phyloP scores from a whole-genome alignment of 2,113 vertebrate species.

The Alethe diademata region DNA sequence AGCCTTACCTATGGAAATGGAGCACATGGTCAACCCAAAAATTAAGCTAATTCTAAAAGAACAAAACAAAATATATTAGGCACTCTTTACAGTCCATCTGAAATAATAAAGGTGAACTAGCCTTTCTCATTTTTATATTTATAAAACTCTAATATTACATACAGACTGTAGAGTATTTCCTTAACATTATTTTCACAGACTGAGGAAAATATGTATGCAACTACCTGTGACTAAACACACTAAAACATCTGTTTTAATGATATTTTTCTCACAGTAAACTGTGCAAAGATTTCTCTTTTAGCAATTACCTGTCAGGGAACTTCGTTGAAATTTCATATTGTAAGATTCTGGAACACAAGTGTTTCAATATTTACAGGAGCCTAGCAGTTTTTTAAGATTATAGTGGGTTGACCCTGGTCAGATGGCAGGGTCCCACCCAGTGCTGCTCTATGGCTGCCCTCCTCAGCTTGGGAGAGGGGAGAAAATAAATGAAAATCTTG shows the following conservation, averaged over 20 bases:
- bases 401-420: background rate
- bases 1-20: background rate
- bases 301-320: background rate
- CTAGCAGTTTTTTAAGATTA: background rate
- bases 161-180: background rate
- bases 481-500: background rate
- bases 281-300: background rate
- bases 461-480: background rate
- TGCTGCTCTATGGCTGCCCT: background rate
- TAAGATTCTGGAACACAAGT: background rate
- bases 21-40: background rate
- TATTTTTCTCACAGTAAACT: background rate
- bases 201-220: background rate
- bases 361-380: background rate
- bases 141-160: background rate
- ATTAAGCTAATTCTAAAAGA: background rate
- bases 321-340: background rate
- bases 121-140: background rate
- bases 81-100: background rate
- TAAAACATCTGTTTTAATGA: background rate
- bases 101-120: background rate
- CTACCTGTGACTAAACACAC: background rate
- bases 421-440: background rate
- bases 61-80: background rate
- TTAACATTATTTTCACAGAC: background rate